Evolutionary conservation across 2,113 vertebrate species (phyloP).

Genomic region (Gallinago media): DNA sequence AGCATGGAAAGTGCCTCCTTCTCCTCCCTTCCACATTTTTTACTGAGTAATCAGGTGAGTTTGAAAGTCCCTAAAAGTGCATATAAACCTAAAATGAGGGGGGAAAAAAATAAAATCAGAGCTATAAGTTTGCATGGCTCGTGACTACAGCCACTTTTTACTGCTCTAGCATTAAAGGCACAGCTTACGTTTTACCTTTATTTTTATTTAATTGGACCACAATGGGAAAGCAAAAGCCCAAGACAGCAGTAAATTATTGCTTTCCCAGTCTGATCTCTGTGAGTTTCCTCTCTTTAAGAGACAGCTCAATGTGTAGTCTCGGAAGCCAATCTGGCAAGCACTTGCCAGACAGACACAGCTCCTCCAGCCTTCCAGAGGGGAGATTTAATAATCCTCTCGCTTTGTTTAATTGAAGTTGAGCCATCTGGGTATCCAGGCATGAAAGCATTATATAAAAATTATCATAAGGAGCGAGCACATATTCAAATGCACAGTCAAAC

Average conservation of each 20-base stretch:
- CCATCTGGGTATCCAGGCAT: not conserved
- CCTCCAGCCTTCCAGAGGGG: not conserved
- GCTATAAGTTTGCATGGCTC: not conserved
- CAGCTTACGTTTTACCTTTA: not conserved
- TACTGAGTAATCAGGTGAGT: not conserved
- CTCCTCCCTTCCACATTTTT: not conserved
- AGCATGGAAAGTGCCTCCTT: accelerated
- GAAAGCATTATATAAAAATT: not conserved
- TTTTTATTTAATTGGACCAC: not conserved
- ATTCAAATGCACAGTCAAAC: not conserved
- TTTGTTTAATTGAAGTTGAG: not conserved
- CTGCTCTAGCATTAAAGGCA: not conserved
- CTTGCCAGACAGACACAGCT: not conserved
- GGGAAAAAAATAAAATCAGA: not conserved
- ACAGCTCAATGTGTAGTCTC: not conserved
- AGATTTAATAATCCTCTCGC: not conserved
- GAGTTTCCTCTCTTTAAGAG: not conserved
- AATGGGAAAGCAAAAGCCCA: not conserved
- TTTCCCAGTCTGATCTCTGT: not conserved
- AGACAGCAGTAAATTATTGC: not conserved
- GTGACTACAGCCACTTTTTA: not conserved
- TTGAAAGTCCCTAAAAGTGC: not conserved
- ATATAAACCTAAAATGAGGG: not conserved
- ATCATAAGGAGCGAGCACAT: not conserved
- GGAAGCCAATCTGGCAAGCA: not conserved